These are phyloP conservation scores for Spea multiplicata DNA, from an alignment of 2,113 vertebrate species.

Conservation along the genomic window DNA sequence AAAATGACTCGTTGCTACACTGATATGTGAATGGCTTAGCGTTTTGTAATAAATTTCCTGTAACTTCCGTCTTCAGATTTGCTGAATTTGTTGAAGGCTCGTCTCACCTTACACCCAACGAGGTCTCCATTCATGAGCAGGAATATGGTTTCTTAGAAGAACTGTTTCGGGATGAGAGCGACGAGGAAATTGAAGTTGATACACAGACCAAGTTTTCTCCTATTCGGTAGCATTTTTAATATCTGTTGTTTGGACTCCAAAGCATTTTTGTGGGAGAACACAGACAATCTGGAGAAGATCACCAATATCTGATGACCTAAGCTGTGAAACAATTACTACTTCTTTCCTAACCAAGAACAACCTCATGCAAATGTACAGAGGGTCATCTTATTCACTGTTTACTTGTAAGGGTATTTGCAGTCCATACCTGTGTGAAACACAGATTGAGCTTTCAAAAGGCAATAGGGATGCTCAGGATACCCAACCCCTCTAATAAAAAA, in stretches of 20 bases:
- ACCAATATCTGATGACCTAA: background rate
- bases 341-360: background rate
- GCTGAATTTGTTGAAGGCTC: constrained; percentile 90
- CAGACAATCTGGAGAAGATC: background rate
- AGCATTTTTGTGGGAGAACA: background rate
- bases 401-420: too few relatives aligned
- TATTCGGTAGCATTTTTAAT: background rate
- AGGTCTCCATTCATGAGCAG: constrained; percentile 80
- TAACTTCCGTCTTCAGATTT: constrained; percentile 71
- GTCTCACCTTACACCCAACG: constrained; percentile 76
- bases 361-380: too few relatives aligned
- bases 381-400: too few relatives aligned
- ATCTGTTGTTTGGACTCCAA: background rate
- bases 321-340: background rate
- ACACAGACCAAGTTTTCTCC: background rate
- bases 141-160: constrained; percentile 80
- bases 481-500: too few relatives aligned
- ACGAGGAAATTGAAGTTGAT: constrained; percentile 53
- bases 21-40: too few relatives aligned
- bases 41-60: background rate
- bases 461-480: too few relatives aligned
- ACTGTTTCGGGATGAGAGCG: constrained; percentile 74
- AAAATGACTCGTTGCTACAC: too few relatives aligned
- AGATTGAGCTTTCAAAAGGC: too few relatives aligned
- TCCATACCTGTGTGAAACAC: too few relatives aligned